These are phyloP conservation scores for Lerema accius DNA, from an alignment of 1,140 invertebrate genomes.

Conservation along the genomic window DNA sequence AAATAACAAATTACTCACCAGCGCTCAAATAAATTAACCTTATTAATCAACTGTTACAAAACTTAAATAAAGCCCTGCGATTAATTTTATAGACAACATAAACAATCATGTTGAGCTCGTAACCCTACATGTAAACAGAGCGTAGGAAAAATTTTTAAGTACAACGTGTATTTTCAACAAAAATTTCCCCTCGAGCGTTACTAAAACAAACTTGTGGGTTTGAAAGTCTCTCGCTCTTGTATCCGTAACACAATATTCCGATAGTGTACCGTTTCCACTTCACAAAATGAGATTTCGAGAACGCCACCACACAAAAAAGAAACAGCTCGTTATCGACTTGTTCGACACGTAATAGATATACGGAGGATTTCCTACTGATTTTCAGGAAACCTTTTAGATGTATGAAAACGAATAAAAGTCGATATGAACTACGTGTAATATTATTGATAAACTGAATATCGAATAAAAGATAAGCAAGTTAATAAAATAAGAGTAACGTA, in stretches of 20 bases:
- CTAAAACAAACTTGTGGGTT: conserved; percentile 16
- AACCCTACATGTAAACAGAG: neutral
- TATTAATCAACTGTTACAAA: too few species aligned
- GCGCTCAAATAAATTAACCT: too few species aligned
- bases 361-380: conserved; percentile 6
- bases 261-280: conserved; percentile 26
- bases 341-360: conserved; percentile 12
- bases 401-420: neutral
- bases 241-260: conserved; percentile 26
- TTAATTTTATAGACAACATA: too few species aligned
- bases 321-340: conserved; percentile 30
- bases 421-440: neutral
- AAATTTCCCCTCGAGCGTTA: conserved; percentile 1
- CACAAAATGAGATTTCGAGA: conserved; percentile 35
- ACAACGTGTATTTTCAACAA: conserved; percentile 11
- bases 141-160: neutral
- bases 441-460: too few species aligned
- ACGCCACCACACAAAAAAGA: conserved; percentile 20
- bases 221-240: conserved; percentile 9
- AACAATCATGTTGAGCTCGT: neutral
- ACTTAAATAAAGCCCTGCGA: too few species aligned
- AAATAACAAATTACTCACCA: too few species aligned
- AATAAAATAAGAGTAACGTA: neutral
- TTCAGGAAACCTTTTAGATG: neutral
- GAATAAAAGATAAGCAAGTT: neutral